Percentiles rank a stretch among this genome's conserved stretches.
phyloP scores from a whole-genome alignment of 2,888 invertebrate species.

The Alloscopus bannaensis region DNA sequence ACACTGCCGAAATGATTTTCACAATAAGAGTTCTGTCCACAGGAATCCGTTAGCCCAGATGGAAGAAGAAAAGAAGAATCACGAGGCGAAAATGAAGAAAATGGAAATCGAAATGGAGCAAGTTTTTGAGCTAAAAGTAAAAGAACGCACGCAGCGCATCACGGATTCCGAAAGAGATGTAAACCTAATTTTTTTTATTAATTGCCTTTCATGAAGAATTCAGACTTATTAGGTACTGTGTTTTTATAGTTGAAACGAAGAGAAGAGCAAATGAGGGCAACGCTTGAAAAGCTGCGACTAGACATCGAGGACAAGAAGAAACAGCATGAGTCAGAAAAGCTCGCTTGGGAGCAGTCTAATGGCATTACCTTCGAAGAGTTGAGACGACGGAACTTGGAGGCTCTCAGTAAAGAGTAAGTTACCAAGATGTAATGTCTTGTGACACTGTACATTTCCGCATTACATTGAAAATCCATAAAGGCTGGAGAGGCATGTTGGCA shows the following conservation, averaged over 20 bases:
- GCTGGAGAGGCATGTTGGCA: conserved; percentile 62
- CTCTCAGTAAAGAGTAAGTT: conserved; percentile 91
- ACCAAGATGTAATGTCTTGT: conserved; percentile 12
- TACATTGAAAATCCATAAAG: conserved; percentile 37
- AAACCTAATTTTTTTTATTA: conserved; percentile 71
- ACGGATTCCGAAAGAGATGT: conserved; percentile 95
- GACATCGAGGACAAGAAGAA: conserved; percentile 93
- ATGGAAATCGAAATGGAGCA: conserved; percentile 99
- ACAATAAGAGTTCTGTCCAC: conserved; percentile 68
- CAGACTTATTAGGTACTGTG: background rate
- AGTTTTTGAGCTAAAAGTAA: conserved; percentile 98
- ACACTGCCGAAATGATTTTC: background rate
- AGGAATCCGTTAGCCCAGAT: conserved; percentile 98
- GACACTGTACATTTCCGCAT: conserved; percentile 8
- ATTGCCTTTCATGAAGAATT: background rate
- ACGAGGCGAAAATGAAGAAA: conserved; percentile 97
- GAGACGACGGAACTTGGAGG: conserved; percentile 90
- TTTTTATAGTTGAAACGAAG: conserved; percentile 84
- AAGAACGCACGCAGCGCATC: conserved; percentile 96
- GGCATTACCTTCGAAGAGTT: conserved; percentile 93
- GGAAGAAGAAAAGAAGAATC: conserved; percentile 98
- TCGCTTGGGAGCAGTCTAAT: conserved; percentile 92
- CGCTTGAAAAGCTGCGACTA: conserved; percentile 91
- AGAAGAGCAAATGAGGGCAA: conserved; percentile 87
- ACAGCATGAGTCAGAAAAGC: conserved; percentile 89